Evolutionary conservation across 2,113 vertebrate genomes (phyloP).

Genomic region (Ciconia boyciana): DNA sequence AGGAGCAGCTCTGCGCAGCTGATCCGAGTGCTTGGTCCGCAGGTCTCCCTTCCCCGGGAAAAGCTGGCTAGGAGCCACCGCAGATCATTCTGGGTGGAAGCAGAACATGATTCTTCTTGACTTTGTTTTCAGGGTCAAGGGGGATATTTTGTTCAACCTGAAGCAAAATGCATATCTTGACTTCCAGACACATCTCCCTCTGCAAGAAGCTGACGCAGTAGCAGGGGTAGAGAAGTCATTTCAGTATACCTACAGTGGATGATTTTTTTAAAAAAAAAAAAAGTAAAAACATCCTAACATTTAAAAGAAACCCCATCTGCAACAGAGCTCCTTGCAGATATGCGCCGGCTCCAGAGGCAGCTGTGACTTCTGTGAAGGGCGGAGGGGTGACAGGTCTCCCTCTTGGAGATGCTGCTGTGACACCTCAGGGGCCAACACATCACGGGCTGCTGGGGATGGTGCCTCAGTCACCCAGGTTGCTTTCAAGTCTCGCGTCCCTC

Average conservation of each 20-base stretch:
- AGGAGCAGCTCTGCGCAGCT: rapidly evolving
- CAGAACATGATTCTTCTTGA: not conserved
- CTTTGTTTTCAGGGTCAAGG: not conserved
- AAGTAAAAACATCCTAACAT: not conserved
- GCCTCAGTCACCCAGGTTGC: rapidly evolving
- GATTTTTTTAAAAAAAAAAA: not conserved
- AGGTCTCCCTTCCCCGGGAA: not conserved
- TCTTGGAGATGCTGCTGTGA: not conserved
- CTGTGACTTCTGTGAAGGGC: no score
- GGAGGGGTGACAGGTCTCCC: not conserved
- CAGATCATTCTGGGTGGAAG: not conserved
- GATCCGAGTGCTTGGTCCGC: not conserved
- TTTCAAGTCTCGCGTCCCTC: not conserved
- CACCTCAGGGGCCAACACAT: rapidly evolving
- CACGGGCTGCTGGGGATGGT: rapidly evolving
- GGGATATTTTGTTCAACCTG: not conserved
- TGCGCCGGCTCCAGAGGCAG: rapidly evolving
- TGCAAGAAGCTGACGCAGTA: not conserved
- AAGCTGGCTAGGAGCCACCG: not conserved
- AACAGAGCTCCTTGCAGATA: not conserved
- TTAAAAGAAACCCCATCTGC: rapidly evolving
- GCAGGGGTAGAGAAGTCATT: not conserved
- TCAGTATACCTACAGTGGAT: rapidly evolving
- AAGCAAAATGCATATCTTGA: rapidly evolving
- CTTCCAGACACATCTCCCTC: not conserved